Evolutionary conservation across 2,888 invertebrate species (phyloP).

Genomic region (Polyommatus iphigenia): DNA sequence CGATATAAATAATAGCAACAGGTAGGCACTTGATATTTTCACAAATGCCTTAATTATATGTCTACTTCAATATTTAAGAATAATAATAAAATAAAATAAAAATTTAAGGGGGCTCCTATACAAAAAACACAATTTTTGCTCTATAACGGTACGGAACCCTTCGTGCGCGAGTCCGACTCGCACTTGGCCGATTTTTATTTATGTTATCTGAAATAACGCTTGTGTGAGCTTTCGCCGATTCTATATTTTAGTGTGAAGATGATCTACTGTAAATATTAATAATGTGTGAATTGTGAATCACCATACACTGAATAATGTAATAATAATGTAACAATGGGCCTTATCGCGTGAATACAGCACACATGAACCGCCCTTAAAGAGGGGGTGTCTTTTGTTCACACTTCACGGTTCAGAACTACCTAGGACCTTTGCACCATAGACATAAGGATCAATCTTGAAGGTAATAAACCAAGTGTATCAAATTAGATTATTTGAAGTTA

Average conservation of each 20-base stretch:
- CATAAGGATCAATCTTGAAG: neutral
- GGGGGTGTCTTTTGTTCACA: constrained; percentile 6
- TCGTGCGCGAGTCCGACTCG: too few species aligned
- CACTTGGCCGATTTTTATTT: too few species aligned
- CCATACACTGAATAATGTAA: neutral
- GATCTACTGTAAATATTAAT: neutral
- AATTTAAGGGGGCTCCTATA: too few species aligned
- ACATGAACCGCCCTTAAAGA: neutral
- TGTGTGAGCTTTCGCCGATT: too few species aligned
- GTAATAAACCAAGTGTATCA: neutral
- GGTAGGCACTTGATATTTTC: too few species aligned
- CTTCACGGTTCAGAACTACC: neutral
- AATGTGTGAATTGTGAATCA: neutral
- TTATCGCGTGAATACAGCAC: neutral
- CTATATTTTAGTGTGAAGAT: neutral
- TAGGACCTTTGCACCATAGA: neutral
- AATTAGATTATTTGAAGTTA: neutral
- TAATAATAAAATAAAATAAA: too few species aligned
- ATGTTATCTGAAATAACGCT: neutral
- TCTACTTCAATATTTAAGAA: too few species aligned
- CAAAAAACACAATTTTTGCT: too few species aligned
- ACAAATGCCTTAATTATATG: too few species aligned
- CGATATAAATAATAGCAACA: too few species aligned
- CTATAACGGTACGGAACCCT: too few species aligned
- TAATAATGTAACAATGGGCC: neutral